Percentiles rank a stretch among this genome's conserved stretches.
Evolutionary conservation across 2,797 vertebrate genomes (phyloP).

Genomic region (Poecilia velifera): DNA sequence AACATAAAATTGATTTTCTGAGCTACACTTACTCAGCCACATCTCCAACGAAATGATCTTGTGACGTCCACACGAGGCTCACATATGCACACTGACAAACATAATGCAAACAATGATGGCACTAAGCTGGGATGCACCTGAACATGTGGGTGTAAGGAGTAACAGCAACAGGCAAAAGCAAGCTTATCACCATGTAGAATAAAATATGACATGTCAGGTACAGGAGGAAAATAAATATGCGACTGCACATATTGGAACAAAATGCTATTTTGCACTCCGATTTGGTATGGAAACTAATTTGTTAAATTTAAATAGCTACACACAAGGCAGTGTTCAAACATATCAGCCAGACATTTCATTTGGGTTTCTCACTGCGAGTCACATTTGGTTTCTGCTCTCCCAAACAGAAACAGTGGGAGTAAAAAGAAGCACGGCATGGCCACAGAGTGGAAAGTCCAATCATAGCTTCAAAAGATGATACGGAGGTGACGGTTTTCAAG

Average conservation of each 20-base stretch:
- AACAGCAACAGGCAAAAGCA: conserved; percentile 41
- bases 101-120: conserved; percentile 24
- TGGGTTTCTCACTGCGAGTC: conserved; percentile 14
- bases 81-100: conserved; percentile 24
- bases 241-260: conserved; percentile 14
- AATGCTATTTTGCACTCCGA: conserved; percentile 13
- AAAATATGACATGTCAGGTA: conserved; percentile 40
- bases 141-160: conserved; percentile 37
- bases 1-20: conserved; percentile 61
- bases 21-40: conserved; percentile 59
- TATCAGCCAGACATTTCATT: conserved; percentile 15
- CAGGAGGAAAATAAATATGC: conserved; percentile 39
- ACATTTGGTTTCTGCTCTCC: conserved; percentile 5
- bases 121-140: conserved; percentile 8
- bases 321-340: conserved; percentile 3
- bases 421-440: not conserved
- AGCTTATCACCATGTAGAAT: conserved; percentile 29
- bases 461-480: conserved; percentile 17
- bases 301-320: conserved; percentile 11
- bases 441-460: conserved; percentile 32
- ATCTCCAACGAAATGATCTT: conserved; percentile 66
- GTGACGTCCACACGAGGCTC: conserved; percentile 61
- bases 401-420: conserved; percentile 10
- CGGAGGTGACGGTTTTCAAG: conserved; percentile 5
- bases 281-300: conserved; percentile 15